Base-by-base conservation (phyloP, 2,888 invertebrate genomes). In the Acrobasis repandana region DNA sequence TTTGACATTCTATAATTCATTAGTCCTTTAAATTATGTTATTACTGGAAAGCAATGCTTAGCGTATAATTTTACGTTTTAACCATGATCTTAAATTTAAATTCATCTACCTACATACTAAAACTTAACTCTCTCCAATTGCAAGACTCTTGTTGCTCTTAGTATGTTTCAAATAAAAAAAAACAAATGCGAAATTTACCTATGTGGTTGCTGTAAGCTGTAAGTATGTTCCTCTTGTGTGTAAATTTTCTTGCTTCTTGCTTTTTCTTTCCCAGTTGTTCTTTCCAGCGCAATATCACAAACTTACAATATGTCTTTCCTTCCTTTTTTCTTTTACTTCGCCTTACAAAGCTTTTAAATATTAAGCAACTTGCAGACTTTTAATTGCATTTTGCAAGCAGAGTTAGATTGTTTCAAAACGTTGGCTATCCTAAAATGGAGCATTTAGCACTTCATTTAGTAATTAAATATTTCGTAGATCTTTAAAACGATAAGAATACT, bases 331-430 rank as follows among this genome's bases (percentile, higher is more conserved):
- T 36, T 34, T 1, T 36, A n/a, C 52, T 38, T 36, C 14, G 36
- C 16, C 28, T 54, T 34, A 33, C 16, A 36, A 50, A 54, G 38
- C 36, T 54, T 36, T 54, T 54, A 54, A 54, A 36, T 16, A 38
- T 54, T 54, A 36, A 14, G 52, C 15, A 38, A 54, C 11, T 43
- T 14, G 10, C 52, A 54, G 38, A 38, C 36, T 54, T 54, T 38
- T 38, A 18, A 54, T 54, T 54, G 52, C 51, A 33, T 51, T 28
- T 28, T 51, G 51, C 36, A 36, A 54, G 28, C 16, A 15, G 4
- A 36, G n/a, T 36, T 54, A 54, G 16, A 38, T 54, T 36, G 52
- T 54, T 54, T 18, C 36, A 38, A 36, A 36, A 54, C 36, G 18
- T 8, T 6, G 28, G 28, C 38, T 54, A 38, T 18, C 18, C 36